Base-by-base conservation (phyloP, 2,888 invertebrate species). In the Dicyrtomina minuta region DNA sequence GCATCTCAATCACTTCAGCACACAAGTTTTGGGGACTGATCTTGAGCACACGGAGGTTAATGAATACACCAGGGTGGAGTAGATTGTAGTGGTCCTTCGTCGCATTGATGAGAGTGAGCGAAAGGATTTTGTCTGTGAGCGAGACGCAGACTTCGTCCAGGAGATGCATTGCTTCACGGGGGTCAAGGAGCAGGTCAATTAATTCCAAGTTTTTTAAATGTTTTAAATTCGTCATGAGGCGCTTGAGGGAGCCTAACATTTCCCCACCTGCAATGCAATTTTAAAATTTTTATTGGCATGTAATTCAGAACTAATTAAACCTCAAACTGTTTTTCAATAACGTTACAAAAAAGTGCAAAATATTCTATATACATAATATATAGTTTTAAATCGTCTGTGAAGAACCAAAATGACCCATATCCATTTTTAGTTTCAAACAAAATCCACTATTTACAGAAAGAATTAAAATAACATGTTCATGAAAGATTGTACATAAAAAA, bases 31-130 rank as follows among this genome's bases (percentile, higher is more conserved):
- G 89, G 2, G 89, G 89, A 74, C 89, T 74, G 10, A 77, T 73
- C 70, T 71, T 71, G 1, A 77, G 62, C 26, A 75, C 61, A 17
- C 65, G 83, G 67, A 93, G 84, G 80, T 90, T 89, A 26, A 90
- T 80, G 80, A 93, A 92, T 33, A 90, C 86, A 0, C 90, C 90
- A 27, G 89, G 86, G 79, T 92, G 90, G 72, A 91, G 82, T 22
- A 92, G 83, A 39, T 89, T 88, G 77, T 88, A 90, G 58, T 86
- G 86, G 5, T 84, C 82, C 77, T 87, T 88, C 0, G 91, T 91
- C 3, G 89, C 85, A 81, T 93, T 92, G 8, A 91, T 85, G n/a
- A 92, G 80, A 68, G 87, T 85, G 26, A 93, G 82, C 1, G 85
- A 84, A 20, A 82, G 81, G 78, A 93, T 83, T 5, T 86, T 86